Evolutionary conservation across 2,797 vertebrate genomes (phyloP).

Genomic region (Siniperca scherzeri): DNA sequence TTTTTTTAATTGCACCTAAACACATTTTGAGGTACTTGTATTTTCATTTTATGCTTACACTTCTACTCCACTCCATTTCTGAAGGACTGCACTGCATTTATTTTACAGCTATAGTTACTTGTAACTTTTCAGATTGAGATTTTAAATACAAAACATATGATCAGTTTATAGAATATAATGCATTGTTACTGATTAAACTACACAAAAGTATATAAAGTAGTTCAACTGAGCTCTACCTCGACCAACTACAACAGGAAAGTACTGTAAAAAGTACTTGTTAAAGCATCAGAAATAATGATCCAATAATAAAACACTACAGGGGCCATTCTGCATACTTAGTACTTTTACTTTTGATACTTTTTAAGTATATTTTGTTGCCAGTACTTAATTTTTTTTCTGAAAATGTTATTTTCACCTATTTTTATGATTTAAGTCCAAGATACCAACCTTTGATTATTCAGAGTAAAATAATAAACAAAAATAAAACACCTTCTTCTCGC

Average conservation of each 20-base stretch:
- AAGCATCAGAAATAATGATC: background rate
- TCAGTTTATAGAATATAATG: background rate
- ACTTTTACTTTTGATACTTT: background rate
- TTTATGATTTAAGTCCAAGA: background rate
- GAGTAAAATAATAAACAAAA: conserved; percentile 1
- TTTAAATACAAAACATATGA: background rate
- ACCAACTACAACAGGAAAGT: background rate
- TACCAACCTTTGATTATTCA: conserved; percentile 4
- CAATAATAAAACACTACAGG: background rate
- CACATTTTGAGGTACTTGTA: background rate
- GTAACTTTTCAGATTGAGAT: background rate
- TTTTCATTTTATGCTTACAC: background rate
- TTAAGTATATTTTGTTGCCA: conserved; percentile 1
- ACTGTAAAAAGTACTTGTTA: background rate
- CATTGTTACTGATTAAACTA: too few species aligned
- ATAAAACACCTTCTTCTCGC: conserved; percentile 30
- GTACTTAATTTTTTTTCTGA: background rate
- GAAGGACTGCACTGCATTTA: background rate
- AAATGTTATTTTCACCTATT: background rate
- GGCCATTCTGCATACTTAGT: too few species aligned
- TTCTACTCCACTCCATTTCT: background rate
- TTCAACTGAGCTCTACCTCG: background rate
- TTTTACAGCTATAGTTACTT: background rate
- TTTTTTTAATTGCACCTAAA: background rate
- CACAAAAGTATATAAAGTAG: background rate